These are phyloP conservation scores for Parasteatoda lunata DNA, from an alignment of 2,888 invertebrate species.

Conservation along the genomic window DNA sequence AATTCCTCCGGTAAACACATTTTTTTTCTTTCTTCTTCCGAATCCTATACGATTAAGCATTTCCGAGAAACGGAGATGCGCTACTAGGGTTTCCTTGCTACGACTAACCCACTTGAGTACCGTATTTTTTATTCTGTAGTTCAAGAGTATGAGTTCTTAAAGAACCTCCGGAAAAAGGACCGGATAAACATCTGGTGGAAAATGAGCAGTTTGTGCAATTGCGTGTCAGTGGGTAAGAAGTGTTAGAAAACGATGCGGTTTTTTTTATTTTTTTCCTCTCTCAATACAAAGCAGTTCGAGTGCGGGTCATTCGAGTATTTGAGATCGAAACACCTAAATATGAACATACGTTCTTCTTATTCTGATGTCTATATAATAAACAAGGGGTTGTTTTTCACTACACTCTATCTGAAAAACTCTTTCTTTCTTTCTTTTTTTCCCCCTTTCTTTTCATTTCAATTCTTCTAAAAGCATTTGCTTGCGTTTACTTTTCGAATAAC, in stretches of 20 bases:
- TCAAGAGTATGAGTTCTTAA: conserved; percentile 11
- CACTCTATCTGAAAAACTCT: too few species aligned
- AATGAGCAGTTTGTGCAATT: not conserved
- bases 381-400: too few species aligned
- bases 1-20: not conserved
- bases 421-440: too few species aligned
- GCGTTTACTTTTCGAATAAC: too few species aligned
- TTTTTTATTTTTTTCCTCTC: too few species aligned
- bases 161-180: conserved; percentile 22
- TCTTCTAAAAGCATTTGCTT: too few species aligned
- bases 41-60: not conserved
- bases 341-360: too few species aligned
- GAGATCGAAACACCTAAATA: too few species aligned
- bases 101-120: conserved; percentile 59
- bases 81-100: conserved; percentile 56
- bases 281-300: conserved; percentile 11
- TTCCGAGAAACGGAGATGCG: conserved; percentile 11
- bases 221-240: conserved; percentile 55
- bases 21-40: not conserved
- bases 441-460: too few species aligned
- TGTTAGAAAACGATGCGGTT: not conserved
- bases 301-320: conserved; percentile 50
- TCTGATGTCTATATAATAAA: too few species aligned
- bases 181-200: conserved; percentile 42
- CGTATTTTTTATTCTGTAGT: conserved; percentile 19